These are phyloP conservation scores for Rhabdomys pumilio DNA, from an alignment of 2,797 vertebrate genomes.

Conservation along the genomic window DNA sequence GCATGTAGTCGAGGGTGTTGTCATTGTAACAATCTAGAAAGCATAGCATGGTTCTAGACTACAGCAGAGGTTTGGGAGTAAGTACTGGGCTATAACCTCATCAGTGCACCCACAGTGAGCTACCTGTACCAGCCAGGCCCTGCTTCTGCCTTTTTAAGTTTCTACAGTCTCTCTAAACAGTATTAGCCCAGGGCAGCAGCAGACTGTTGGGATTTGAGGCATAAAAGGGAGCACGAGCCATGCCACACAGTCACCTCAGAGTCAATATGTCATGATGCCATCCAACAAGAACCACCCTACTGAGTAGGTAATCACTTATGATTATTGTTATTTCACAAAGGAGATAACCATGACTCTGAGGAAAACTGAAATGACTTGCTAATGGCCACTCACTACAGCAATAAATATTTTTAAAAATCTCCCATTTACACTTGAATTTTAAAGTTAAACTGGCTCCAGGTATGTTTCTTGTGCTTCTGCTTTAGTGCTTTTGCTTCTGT, in stretches of 20 bases:
- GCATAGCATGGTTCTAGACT: background rate
- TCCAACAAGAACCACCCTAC: background rate
- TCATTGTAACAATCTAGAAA: background rate
- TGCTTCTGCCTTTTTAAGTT: background rate
- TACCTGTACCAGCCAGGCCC: background rate
- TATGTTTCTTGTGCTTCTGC: background rate
- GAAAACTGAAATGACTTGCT: background rate
- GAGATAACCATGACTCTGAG: background rate
- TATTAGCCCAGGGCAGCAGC: background rate
- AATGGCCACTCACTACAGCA: background rate
- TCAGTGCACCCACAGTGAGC: background rate
- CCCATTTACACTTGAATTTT: background rate
- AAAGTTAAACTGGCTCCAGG: background rate
- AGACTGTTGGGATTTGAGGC: background rate
- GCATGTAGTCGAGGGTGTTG: background rate
- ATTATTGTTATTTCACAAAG: background rate
- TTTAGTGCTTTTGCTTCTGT: background rate
- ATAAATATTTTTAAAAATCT: constrained; percentile 1
- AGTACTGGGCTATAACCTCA: background rate
- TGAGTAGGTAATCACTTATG: background rate
- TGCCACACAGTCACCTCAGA: background rate
- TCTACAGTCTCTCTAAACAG: background rate
- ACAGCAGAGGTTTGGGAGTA: background rate
- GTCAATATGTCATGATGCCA: background rate
- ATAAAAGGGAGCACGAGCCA: background rate